Base-by-base conservation (phyloP, 2,113 vertebrate species). In the Ascaphus truei region DNA sequence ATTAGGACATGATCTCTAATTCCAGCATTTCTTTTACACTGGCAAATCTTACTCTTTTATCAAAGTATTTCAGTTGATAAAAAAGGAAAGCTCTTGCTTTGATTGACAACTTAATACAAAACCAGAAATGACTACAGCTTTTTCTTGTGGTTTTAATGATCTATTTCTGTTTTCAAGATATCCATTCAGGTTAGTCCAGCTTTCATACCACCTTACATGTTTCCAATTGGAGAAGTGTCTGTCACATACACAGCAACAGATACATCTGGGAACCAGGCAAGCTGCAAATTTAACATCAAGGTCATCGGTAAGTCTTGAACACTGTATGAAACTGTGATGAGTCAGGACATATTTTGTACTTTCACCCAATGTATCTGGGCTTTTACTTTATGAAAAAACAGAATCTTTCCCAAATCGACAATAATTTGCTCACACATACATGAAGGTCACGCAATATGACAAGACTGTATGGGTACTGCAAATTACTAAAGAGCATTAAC, bases 231-330 rank as follows among this genome's bases (percentile, higher is more conserved):
- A 1, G 88, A 88, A 37, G 88, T 93, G 75, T 81, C 75, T 30
- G 85, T 99, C 77, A 95, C 90, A 5, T 99, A 98, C 75, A 92
- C 85, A 2, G 95, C 92, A 0, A 76, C 67, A 0, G 97, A 99
- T 78, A 88, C 74, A 47, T 83, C 92, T 0, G 84, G 90, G 61
- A 99, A 98, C 80, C 89, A 91, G 65, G 95, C 92, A 80, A 95
- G 90, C 83, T 99, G 97, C 73, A 93, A 92, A 12, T 98, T 99
- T 84, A 92, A 65, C 0, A 81, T 98, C 77, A 95, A 86, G 11
- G 92, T 98, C 75, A 84, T 94, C 13, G 97, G 97, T 99, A 86
- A 93, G 95, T 86, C 20, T 16, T 43, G 15, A 15, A 43, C 5
- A 43, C 3, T n/a, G n/a, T n/a, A n/a, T n/a, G n/a, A n/a, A n/a